Percentiles rank a stretch among this genome's conserved stretches.
phyloP scores from a whole-genome alignment of 2,888 invertebrate species.

The Spilosoma lubricipeda region DNA sequence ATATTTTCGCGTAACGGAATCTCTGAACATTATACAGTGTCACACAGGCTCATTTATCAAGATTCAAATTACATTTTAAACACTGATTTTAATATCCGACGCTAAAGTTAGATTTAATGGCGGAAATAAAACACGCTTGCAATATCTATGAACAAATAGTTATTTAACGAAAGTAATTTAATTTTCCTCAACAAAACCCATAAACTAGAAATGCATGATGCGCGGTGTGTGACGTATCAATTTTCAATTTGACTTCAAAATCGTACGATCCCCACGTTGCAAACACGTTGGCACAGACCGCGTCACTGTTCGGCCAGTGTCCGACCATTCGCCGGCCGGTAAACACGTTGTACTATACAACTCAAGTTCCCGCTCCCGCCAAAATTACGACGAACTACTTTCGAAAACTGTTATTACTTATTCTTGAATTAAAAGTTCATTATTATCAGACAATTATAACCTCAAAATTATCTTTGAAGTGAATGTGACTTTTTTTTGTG shows the following conservation, averaged over 20 bases:
- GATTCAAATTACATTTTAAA: background rate
- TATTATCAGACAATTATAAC: slow-evolving; percentile 11
- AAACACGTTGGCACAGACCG: slow-evolving; percentile 47
- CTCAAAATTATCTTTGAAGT: slow-evolving; percentile 19
- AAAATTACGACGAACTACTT: slow-evolving; percentile 49
- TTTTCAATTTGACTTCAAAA: slow-evolving; percentile 36
- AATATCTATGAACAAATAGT: too few species aligned
- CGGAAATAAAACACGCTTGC: background rate
- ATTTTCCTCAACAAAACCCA: background rate
- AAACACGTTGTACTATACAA: slow-evolving; percentile 12
- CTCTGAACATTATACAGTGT: too few species aligned
- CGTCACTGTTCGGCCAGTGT: slow-evolving; percentile 37
- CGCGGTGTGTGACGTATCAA: slow-evolving; percentile 41
- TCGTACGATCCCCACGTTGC: slow-evolving; percentile 46
- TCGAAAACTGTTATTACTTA: slow-evolving; percentile 38
- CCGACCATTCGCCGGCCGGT: slow-evolving; percentile 43
- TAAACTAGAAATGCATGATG: slow-evolving; percentile 8
- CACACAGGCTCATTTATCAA: background rate
- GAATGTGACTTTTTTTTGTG: slow-evolving; percentile 32
- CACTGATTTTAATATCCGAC: background rate
- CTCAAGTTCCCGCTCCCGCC: slow-evolving; percentile 38
- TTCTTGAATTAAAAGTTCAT: slow-evolving; percentile 34
- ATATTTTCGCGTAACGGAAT: background rate
- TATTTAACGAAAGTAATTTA: slow-evolving; percentile 5
- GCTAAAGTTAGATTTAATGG: background rate